Evolutionary conservation across 2,113 vertebrate species (phyloP), one percentile per base, ranked within the genome.

Genomic region (Myrmecobius fasciatus): DNA sequence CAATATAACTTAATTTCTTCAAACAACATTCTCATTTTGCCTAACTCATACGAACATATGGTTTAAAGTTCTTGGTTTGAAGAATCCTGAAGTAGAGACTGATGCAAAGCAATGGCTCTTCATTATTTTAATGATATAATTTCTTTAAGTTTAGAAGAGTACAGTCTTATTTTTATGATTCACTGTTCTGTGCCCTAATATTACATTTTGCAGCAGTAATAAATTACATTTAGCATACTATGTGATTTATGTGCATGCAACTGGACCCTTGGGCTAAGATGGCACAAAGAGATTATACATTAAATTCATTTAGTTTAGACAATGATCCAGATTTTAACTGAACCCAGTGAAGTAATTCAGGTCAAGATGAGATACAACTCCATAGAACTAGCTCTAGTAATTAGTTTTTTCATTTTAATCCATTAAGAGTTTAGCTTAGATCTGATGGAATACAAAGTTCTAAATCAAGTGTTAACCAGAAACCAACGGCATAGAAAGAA

Each of bases 11-110:
- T 14, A 94, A 93, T 94, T 95, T 89, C 46, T 26, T 94, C 24
- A 93, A 94, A 46, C 0, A 83, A 52, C 95, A 83, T 96, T 96
- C 93, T 89, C 90, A 83, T 90, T 92, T 94, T 91, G 92, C 20
- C 14, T 75, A 89, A 2, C 94, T 91, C 46, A 94, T 52, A 8
- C 22, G 91, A 83, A 60, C 67, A 83, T 31, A 52, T 46, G 5
- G 20, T 96, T 53, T 43, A 14, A 12, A 25, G 0, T 49, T 94
- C 93, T 56, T 46, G 43, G 12, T 36, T 89, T 8, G 8, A 83
- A 43, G 46, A 83, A 3, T 25, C 46, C 24, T 94, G 89, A 2
- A 75, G 60, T 20, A 31, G 53, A 75, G 2, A 92, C 2, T 67
- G 4, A 60, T 91, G 26, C 36, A 92, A 90, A 25, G 91, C 52